Percentiles rank a stretch among this genome's conserved stretches.
phyloP scores from a whole-genome alignment of 2,797 vertebrate genomes.

The Luscinia luscinia region DNA sequence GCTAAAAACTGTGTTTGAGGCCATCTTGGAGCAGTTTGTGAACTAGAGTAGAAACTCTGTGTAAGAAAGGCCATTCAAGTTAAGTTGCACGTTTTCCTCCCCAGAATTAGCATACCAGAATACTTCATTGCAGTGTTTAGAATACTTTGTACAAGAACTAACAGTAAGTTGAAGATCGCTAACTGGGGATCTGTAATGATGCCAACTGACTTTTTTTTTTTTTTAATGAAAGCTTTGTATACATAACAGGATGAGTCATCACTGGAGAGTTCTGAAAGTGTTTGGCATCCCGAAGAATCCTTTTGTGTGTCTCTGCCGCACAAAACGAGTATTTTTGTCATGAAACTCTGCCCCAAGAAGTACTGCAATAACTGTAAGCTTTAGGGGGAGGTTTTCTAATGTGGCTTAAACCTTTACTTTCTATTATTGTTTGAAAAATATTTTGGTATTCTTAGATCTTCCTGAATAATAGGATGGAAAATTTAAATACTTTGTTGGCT shows the following conservation, averaged over 20 bases:
- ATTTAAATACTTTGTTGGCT: neutral
- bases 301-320: slow-evolving; percentile 16
- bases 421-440: neutral
- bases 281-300: slow-evolving; percentile 58
- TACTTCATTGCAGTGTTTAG: slow-evolving; percentile 31
- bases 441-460: slow-evolving; percentile 44
- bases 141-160: slow-evolving; percentile 49
- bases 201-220: slow-evolving; percentile 36
- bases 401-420: slow-evolving; percentile 5
- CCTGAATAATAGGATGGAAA: neutral
- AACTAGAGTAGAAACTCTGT: slow-evolving; percentile 20
- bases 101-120: slow-evolving; percentile 46
- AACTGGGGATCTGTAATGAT: slow-evolving; percentile 54
- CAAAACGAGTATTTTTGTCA: slow-evolving; percentile 35
- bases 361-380: neutral
- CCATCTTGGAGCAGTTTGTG: slow-evolving; percentile 51
- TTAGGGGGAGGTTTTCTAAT: slow-evolving; percentile 15
- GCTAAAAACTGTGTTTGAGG: neutral
- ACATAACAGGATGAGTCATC: slow-evolving; percentile 62
- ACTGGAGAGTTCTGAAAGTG: slow-evolving; percentile 56
- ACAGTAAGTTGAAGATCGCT: slow-evolving; percentile 46
- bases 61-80: slow-evolving; percentile 48
- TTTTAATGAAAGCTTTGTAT: slow-evolving; percentile 61
- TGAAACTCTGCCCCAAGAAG: slow-evolving; percentile 46
- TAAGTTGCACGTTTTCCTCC: slow-evolving; percentile 30